A percentile compares a stretch with the other conserved stretches of the same genome.
Conservation (phyloP, 2,797 vertebrate genomes). For the Enteromius mattozi region DNA sequence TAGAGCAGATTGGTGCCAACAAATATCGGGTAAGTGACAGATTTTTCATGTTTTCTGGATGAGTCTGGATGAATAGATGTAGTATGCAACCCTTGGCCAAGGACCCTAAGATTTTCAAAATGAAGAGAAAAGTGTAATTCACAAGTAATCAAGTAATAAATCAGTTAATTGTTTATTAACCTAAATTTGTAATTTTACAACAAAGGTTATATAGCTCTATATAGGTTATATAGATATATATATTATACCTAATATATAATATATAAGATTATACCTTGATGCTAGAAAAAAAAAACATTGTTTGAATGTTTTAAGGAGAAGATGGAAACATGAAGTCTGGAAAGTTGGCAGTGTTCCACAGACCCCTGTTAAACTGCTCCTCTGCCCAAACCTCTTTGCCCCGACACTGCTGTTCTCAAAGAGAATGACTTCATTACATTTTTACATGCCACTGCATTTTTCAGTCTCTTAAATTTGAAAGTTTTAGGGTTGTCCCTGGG, state of each 20-base stretch:
- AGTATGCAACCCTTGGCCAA: background rate
- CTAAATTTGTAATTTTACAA: background rate
- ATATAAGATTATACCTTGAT: too few relatives aligned
- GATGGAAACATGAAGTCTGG: constrained; percentile 43
- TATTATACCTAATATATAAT: too few relatives aligned
- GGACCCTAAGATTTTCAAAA: background rate
- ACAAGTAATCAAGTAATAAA: background rate
- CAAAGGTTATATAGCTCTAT: background rate
- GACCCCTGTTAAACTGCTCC: constrained; percentile 49
- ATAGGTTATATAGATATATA: too few relatives aligned
- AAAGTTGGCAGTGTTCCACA: constrained; percentile 58
- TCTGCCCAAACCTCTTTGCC: constrained; percentile 40
- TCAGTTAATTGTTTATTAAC: background rate
- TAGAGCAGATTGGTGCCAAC: constrained; percentile 99
- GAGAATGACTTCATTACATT: constrained; percentile 55
- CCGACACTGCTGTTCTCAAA: constrained; percentile 41
- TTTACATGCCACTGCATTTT: constrained; percentile 52
- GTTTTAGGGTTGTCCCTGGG: background rate
- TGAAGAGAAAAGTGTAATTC: background rate
- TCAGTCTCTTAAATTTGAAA: constrained; percentile 29
- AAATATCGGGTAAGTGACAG: constrained; percentile 92
- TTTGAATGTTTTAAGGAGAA: constrained; percentile 22
- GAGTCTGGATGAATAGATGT: background rate
- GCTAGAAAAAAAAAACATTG: background rate
- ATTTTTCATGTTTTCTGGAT: background rate